A percentile compares a stretch with the other conserved stretches of the same genome.
Conservation (phyloP, 2,113 vertebrate genomes). For the Vulpes ferrilata region DNA sequence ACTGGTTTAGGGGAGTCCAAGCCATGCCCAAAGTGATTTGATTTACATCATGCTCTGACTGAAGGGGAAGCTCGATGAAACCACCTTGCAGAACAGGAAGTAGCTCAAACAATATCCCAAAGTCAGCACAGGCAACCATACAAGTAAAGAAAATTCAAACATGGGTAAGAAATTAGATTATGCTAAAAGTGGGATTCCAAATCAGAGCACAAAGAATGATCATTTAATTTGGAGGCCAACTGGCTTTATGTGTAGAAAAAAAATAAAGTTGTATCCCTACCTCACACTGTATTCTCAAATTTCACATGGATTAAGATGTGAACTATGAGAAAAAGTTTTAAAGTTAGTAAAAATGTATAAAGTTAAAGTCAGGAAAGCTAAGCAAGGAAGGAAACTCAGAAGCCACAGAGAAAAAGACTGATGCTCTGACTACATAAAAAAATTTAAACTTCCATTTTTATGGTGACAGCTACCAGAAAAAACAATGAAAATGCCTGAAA, state of each 20-base stretch:
- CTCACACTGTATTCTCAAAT: background rate
- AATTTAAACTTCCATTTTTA: background rate
- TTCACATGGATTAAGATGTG: background rate
- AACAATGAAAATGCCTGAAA: background rate
- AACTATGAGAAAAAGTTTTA: background rate
- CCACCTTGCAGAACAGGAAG: background rate
- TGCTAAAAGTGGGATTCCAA: background rate
- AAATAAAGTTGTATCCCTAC: background rate
- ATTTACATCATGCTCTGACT: background rate
- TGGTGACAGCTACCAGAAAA: background rate
- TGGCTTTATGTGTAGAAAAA: background rate
- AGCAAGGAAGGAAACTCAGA: background rate
- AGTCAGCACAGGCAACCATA: background rate
- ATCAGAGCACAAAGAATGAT: background rate
- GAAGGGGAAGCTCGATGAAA: background rate
- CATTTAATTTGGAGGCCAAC: background rate
- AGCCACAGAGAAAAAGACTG: background rate
- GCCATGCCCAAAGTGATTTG: background rate
- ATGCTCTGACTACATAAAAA: background rate
- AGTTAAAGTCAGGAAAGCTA: background rate
- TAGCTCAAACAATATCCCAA: background rate
- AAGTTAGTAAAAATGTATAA: background rate
- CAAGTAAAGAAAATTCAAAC: background rate
- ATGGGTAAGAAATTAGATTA: background rate
- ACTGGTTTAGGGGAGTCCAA: background rate